phyloP scores from a whole-genome alignment of 2,888 invertebrate species.

The Chaetogeoica ovagalla region DNA sequence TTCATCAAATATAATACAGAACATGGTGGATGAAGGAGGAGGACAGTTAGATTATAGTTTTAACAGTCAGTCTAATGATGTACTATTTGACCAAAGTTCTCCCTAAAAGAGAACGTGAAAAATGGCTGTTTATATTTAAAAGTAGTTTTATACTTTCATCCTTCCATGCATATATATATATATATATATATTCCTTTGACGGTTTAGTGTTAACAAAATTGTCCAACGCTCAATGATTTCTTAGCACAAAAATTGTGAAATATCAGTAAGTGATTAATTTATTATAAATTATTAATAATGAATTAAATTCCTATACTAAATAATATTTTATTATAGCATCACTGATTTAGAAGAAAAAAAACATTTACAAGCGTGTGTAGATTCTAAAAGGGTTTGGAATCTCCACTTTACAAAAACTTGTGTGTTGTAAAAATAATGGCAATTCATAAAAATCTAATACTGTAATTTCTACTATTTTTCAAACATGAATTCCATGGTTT shows the following conservation, averaged over 20 bases:
- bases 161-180: slow-evolving; percentile 3
- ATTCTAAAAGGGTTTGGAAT: too few relatives aligned
- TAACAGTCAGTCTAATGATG: slow-evolving; percentile 28
- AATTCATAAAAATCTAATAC: too few relatives aligned
- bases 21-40: slow-evolving; percentile 45
- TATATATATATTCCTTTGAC: slow-evolving; percentile 6
- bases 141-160: not conserved
- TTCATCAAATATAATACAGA: slow-evolving; percentile 46
- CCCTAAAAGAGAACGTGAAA: slow-evolving; percentile 7
- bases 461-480: too few relatives aligned
- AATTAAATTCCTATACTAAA: not conserved
- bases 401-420: too few relatives aligned
- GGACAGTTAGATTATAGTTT: slow-evolving; percentile 37
- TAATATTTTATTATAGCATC: not conserved
- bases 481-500: too few relatives aligned
- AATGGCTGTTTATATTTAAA: slow-evolving; percentile 10
- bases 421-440: too few relatives aligned
- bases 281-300: not conserved
- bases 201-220: slow-evolving; percentile 2
- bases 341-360: too few relatives aligned
- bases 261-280: slow-evolving; percentile 20
- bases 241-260: not conserved
- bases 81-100: slow-evolving; percentile 38
- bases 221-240: slow-evolving; percentile 35
- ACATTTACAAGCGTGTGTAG: too few relatives aligned